Percentiles rank a stretch among this genome's conserved stretches.
Evolutionary conservation across 2,797 vertebrate genomes (phyloP).

Genomic region (Paguma larvata): DNA sequence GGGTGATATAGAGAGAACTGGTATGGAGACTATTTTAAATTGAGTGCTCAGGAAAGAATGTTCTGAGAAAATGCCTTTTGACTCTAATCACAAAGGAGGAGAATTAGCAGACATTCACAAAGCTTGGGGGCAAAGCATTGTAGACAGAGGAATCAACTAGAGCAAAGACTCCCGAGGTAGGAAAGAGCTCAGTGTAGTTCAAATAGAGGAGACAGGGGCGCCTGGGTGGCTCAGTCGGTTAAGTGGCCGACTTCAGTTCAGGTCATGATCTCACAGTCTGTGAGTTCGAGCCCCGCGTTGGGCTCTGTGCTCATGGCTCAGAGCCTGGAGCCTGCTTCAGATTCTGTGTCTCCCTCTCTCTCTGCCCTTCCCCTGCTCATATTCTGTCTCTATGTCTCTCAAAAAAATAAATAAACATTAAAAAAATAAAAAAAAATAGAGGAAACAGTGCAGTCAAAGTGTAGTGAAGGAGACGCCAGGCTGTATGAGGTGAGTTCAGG

Average conservation of each 20-base stretch:
- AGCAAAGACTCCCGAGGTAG: neutral
- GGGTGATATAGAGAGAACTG: neutral
- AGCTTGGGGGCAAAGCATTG: neutral
- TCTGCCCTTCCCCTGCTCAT: too few relatives aligned
- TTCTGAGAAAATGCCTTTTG: slow-evolving; percentile 38
- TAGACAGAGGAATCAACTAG: neutral
- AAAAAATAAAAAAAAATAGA: neutral
- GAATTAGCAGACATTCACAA: neutral
- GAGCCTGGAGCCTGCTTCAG: too few relatives aligned
- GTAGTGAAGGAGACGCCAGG: neutral
- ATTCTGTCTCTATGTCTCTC: too few relatives aligned
- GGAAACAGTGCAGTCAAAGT: neutral
- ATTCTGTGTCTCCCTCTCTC: too few relatives aligned
- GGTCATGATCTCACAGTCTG: too few relatives aligned
- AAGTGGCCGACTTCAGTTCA: too few relatives aligned
- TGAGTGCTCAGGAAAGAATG: neutral
- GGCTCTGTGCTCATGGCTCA: too few relatives aligned
- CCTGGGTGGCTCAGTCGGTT: too few relatives aligned
- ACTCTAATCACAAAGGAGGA: neutral
- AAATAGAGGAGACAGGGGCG: neutral
- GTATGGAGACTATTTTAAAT: neutral
- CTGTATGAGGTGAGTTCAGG: neutral
- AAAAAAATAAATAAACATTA: too few relatives aligned
- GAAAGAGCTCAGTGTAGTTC: neutral
- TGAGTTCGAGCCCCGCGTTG: too few relatives aligned